A percentile compares a stretch with the other conserved stretches of the same genome.
Conservation (phyloP, 2,113 vertebrate genomes). For the Thalassarche chlororhynchos region DNA sequence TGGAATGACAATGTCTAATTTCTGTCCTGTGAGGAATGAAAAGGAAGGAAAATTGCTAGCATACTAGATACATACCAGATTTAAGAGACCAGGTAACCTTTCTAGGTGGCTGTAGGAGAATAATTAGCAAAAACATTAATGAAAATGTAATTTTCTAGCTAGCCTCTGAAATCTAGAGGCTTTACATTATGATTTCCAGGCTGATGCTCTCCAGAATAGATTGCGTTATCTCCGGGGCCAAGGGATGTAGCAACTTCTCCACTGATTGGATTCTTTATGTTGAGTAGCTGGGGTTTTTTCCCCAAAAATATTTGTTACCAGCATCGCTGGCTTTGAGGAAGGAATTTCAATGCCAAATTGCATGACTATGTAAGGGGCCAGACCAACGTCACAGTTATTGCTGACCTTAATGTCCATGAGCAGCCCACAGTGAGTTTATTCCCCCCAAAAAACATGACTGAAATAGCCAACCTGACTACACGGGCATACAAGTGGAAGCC, state of each 20-base stretch:
- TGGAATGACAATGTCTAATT: conserved; percentile 65
- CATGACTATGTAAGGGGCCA: not conserved
- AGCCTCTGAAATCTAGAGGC: conserved; percentile 11
- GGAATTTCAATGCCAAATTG: not conserved
- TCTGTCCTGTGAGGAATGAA: conserved; percentile 62
- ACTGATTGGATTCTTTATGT: not conserved
- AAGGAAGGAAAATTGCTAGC: conserved; percentile 56
- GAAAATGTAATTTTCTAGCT: conserved; percentile 18
- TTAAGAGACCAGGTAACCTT: conserved; percentile 33
- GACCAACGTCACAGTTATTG: not conserved
- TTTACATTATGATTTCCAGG: not conserved
- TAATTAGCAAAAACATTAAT: conserved; percentile 28
- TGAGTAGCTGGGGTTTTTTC: not conserved
- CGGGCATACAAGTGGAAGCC: not conserved
- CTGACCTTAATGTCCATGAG: not conserved
- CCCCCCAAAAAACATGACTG: rapidly evolving
- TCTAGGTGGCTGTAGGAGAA: not conserved
- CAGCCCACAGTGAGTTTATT: not conserved
- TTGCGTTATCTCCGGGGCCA: not conserved
- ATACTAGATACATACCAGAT: conserved; percentile 25
- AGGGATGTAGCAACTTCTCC: not conserved
- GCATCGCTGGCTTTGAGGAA: not conserved
- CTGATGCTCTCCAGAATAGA: not conserved
- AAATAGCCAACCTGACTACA: not conserved
- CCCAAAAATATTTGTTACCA: not conserved